Conservation (phyloP, 2,888 invertebrate species). For the Conchocele bisecta region DNA sequence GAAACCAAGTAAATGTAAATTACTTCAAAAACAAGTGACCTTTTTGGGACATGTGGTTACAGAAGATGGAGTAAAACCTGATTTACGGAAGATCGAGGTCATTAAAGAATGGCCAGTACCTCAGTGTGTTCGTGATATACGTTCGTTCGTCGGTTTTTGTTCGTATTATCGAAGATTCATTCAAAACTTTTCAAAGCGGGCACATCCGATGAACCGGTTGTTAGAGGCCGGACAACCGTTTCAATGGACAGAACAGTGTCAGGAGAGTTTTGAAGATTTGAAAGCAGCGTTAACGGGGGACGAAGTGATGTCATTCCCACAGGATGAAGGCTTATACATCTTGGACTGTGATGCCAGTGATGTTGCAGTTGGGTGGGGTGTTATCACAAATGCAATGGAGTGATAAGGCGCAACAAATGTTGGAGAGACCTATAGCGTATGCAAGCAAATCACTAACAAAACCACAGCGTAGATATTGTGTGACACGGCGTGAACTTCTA, state of each 20-base stretch:
- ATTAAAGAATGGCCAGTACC: conserved; percentile 31
- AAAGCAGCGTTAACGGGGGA: conserved; percentile 32
- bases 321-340: no score
- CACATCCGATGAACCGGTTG: conserved; percentile 23
- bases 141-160: conserved; percentile 35
- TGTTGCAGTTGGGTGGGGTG: conserved; percentile 32
- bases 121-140: neutral
- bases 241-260: conserved; percentile 41
- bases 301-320: conserved; percentile 39
- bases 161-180: conserved; percentile 47
- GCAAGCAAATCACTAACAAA: conserved; percentile 45
- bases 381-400: conserved; percentile 46
- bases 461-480: conserved; percentile 41
- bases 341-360: conserved; percentile 43
- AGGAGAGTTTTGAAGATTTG: conserved; percentile 33
- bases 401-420: conserved; percentile 17
- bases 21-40: conserved; percentile 32
- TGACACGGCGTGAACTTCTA: conserved; percentile 41
- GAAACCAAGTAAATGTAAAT: conserved; percentile 41
- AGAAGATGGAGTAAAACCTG: conserved; percentile 30
- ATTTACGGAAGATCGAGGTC: conserved; percentile 17
- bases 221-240: conserved; percentile 28
- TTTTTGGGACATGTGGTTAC: conserved; percentile 45
- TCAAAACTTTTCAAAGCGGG: conserved; percentile 6
- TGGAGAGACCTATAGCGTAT: conserved; percentile 37